Conservation (phyloP, 2,113 vertebrate species). For the Picathartes gymnocephalus region DNA sequence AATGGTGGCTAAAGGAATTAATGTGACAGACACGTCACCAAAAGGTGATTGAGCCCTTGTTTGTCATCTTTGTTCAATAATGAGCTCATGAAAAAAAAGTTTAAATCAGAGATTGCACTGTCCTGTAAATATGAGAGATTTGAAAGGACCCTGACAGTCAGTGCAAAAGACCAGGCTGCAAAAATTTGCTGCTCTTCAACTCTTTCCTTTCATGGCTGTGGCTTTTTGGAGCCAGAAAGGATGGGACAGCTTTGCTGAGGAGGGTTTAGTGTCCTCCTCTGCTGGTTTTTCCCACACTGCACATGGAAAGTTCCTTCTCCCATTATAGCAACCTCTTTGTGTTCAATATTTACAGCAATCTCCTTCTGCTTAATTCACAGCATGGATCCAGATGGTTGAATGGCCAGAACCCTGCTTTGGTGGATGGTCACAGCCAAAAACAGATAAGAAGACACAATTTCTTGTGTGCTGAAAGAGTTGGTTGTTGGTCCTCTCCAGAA, state of each 20-base stretch:
- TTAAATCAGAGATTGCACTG: background rate
- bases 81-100: background rate
- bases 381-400: background rate
- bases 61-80: background rate
- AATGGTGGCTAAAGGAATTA: background rate
- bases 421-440: background rate
- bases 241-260: background rate
- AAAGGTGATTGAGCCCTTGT: background rate
- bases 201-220: background rate
- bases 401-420: background rate
- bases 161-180: background rate
- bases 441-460: background rate
- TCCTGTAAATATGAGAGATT: background rate
- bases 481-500: background rate
- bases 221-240: background rate
- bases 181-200: background rate
- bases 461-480: background rate
- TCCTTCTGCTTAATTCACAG: background rate
- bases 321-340: background rate
- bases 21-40: background rate
- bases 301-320: background rate
- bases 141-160: background rate
- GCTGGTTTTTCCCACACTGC: background rate
- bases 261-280: background rate
- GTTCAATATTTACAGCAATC: background rate